Percentiles rank a stretch among this genome's conserved stretches.
Evolutionary conservation across 2,888 invertebrate species (phyloP).

Genomic region (Perithous albicinctus): DNA sequence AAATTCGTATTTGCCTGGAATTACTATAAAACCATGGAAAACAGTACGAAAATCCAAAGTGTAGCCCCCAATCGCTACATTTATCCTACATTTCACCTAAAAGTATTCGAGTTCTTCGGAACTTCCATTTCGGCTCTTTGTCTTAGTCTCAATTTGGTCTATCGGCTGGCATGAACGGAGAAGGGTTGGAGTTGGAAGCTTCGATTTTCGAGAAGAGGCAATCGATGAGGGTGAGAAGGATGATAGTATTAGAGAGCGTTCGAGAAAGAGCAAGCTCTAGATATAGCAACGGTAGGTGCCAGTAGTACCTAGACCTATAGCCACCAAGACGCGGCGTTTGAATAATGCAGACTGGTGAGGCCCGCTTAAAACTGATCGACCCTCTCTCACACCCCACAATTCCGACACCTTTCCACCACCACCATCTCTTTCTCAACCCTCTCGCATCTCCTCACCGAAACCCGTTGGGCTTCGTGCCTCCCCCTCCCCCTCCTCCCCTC

Average conservation of each 20-base stretch:
- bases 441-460: conserved; percentile 17
- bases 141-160: conserved; percentile 44
- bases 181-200: conserved; percentile 38
- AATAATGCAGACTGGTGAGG: conserved; percentile 81
- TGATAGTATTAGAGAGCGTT: conserved; percentile 54
- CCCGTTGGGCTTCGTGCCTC: conserved; percentile 4
- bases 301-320: neutral
- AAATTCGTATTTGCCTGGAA: too few species aligned
- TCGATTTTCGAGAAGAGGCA: conserved; percentile 59
- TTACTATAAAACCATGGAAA: too few species aligned
- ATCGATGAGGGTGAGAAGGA: conserved; percentile 46
- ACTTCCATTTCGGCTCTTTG: conserved; percentile 20
- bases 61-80: too few species aligned
- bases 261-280: conserved; percentile 68
- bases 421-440: conserved; percentile 46
- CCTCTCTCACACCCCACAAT: conserved; percentile 48
- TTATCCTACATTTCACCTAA: neutral
- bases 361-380: conserved; percentile 84
- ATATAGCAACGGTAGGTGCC: conserved; percentile 1
- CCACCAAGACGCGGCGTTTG: conserved; percentile 72
- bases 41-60: too few species aligned
- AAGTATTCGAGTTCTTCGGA: neutral
- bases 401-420: conserved; percentile 47
- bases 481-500: conserved; percentile 38
- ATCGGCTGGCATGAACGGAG: conserved; percentile 26